phyloP scores from a whole-genome alignment of 2,113 vertebrate species.

The Chlorocebus sabaeus region DNA sequence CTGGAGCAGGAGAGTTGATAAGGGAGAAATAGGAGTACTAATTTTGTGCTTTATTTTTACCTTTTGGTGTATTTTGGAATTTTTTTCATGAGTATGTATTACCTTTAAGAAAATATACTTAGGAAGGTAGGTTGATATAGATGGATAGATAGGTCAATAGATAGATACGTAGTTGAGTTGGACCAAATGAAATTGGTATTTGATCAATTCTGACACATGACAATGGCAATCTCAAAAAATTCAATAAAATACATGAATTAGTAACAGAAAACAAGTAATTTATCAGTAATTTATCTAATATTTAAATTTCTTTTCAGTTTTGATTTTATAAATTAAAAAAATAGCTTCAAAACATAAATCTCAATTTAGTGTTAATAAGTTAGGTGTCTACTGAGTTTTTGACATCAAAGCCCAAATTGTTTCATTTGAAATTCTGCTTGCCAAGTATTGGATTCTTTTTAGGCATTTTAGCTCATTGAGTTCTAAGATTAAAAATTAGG shows the following conservation, averaged over 20 bases:
- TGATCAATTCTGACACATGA: background rate
- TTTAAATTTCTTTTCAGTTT: background rate
- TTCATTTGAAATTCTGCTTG: conserved; percentile 18
- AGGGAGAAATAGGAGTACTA: background rate
- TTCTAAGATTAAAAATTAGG: conserved; percentile 20
- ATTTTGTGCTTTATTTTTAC: background rate
- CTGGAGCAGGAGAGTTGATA: background rate
- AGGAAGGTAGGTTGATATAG: background rate
- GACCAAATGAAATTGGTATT: background rate
- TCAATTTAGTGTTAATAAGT: background rate
- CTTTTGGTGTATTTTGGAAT: background rate
- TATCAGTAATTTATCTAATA: background rate
- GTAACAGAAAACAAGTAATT: background rate
- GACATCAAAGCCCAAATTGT: background rate
- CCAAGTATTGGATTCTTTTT: background rate
- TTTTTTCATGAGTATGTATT: background rate
- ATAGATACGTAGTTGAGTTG: background rate
- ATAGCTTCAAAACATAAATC: background rate
- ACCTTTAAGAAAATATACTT: background rate
- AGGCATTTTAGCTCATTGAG: background rate
- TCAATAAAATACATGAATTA: background rate
- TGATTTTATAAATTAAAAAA: background rate
- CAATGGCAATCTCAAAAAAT: background rate
- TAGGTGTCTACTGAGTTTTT: background rate
- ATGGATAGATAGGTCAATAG: background rate